Evolutionary conservation across 2,113 vertebrate genomes (phyloP), one percentile per base, ranked within the genome.

Genomic region (Coptodon rendalli): DNA sequence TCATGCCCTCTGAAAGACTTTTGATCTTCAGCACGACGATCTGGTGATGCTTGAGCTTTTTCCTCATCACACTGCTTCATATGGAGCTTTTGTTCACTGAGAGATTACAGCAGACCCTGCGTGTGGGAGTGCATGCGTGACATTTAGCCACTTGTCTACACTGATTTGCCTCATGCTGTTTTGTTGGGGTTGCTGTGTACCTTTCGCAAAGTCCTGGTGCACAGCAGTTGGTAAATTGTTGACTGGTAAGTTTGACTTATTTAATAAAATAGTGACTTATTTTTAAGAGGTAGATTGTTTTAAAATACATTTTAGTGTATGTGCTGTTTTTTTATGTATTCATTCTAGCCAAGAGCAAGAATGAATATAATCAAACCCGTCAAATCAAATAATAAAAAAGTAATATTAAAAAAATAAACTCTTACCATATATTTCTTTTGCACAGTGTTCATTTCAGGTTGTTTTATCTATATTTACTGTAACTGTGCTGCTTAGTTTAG

Each of bases 121-220:
- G 57, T 89, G 80, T 83, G 81, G 85, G 80, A 85, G 88, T 91
- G 84, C 90, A 88, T 94, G 92, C 95, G 89, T 90, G 80, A 96
- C 93, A 92, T 93, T 89, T 43, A 93, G 40, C 93, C 80, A 90
- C 76, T 94, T 82, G 68, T 59, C 80, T 53, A 85, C 93, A 78
- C 71, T 78, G 85, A 78, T 87, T 38, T 84, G 52, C 22, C 22
- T 87, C 82, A 52, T 68, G 78, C 19, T 54, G 84, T 84, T 59
- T 24, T 36, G 10, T 84, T 84, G 52, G 36, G 73, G 53, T 80
- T 88, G 34, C 24, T 83, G 10, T 86, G 19, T 6, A 71, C 19
- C 34, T 66, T 66, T 7, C 2, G 34, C 61, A 66, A 66, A 38
- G 61, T 8, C 61, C 61, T 38, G 61, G 61, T 66, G 34, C 61